A percentile compares a stretch with the other conserved stretches of the same genome.
phyloP scores from a whole-genome alignment of 2,797 vertebrate species.

The Hyperoplus immaculatus region DNA sequence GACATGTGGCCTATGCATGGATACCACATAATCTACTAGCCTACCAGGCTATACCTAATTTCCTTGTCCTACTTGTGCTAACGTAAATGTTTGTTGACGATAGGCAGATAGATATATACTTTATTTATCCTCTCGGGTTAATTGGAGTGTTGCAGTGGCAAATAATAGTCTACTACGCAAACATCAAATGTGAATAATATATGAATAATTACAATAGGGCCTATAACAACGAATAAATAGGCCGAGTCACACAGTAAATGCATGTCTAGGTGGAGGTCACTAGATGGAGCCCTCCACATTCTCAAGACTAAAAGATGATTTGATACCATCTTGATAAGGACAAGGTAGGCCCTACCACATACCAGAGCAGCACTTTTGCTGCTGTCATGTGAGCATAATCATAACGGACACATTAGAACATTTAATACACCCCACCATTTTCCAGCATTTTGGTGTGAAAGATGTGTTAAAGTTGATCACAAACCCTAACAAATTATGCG shows the following conservation, averaged over 20 bases:
- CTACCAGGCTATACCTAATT: no score
- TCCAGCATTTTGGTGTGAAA: background rate
- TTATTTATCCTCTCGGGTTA: no score
- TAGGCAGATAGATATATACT: no score
- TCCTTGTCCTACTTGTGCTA: no score
- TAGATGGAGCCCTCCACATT: conserved; percentile 43
- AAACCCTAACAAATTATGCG: background rate
- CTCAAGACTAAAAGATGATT: background rate
- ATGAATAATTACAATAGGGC: no score
- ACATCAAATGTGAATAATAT: no score
- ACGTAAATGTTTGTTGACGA: no score
- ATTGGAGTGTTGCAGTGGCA: no score
- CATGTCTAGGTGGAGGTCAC: conserved; percentile 9
- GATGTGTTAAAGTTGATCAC: background rate
- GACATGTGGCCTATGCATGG: no score
- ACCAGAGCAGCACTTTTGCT: background rate
- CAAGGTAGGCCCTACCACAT: background rate
- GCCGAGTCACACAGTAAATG: background rate
- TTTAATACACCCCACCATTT: background rate
- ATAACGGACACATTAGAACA: background rate
- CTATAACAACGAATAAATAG: no score
- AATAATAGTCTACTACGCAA: no score
- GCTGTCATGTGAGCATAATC: background rate
- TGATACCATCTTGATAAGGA: background rate
- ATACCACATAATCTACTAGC: no score